Evolutionary conservation across 2,113 vertebrate species (phyloP).

Genomic region (Paramisgurnus dabryanus): DNA sequence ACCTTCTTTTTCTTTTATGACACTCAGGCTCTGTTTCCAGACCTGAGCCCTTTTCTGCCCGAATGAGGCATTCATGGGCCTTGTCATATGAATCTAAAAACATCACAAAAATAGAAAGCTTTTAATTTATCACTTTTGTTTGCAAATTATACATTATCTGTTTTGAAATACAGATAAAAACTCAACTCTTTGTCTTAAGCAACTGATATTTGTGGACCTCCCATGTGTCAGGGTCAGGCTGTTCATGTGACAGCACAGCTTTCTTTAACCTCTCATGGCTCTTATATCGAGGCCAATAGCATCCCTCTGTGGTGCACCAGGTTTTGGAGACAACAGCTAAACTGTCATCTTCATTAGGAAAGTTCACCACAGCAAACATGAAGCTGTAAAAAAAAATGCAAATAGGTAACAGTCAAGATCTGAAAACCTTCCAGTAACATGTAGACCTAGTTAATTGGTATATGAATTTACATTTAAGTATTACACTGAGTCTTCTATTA

Average conservation of each 20-base stretch:
- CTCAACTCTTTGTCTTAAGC: not conserved
- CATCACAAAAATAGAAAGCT: too few relatives aligned
- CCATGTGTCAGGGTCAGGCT: not conserved
- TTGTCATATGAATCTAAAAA: too few relatives aligned
- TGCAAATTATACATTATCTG: not conserved
- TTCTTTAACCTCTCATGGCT: not conserved
- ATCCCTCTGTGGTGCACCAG: not conserved
- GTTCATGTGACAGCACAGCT: not conserved
- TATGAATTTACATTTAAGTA: not conserved
- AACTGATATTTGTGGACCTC: not conserved
- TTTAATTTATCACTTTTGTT: not conserved
- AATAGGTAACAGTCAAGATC: too few relatives aligned
- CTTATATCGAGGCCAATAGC: not conserved
- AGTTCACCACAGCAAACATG: not conserved
- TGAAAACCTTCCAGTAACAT: not conserved
- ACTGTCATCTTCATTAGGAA: not conserved
- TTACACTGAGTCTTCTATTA: too few relatives aligned
- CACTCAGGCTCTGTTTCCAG: too few relatives aligned
- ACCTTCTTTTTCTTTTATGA: too few relatives aligned
- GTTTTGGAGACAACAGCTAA: not conserved
- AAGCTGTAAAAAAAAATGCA: not conserved
- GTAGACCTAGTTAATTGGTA: not conserved
- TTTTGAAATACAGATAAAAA: not conserved
- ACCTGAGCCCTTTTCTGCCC: too few relatives aligned
- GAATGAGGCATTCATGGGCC: too few relatives aligned